Percentiles rank a stretch among this genome's conserved stretches.
Evolutionary conservation across 2,888 invertebrate species (phyloP).

Genomic region (Apotomis capreana): DNA sequence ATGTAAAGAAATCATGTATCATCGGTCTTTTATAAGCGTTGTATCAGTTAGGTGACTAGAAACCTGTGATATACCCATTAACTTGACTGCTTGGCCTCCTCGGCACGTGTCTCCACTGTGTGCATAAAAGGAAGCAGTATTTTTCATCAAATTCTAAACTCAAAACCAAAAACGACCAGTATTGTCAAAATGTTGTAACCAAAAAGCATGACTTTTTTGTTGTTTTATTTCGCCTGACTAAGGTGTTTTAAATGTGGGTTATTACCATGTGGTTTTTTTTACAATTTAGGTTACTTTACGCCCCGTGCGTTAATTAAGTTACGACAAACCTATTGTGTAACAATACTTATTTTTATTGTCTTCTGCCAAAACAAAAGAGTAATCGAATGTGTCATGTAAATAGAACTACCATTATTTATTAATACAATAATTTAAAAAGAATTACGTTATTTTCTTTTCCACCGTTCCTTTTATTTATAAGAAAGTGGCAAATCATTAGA

Average conservation of each 20-base stretch:
- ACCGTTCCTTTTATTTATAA: not conserved
- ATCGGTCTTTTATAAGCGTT: slow-evolving; percentile 60
- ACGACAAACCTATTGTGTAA: slow-evolving; percentile 71
- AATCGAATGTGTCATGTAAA: slow-evolving; percentile 83
- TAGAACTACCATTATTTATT: slow-evolving; percentile 84
- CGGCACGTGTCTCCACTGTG: slow-evolving; percentile 68
- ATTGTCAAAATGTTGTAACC: slow-evolving; percentile 74
- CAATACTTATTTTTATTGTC: slow-evolving; percentile 81
- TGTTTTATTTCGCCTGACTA: slow-evolving; percentile 51
- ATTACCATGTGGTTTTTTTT: slow-evolving; percentile 38
- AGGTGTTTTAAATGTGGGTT: slow-evolving; percentile 58
- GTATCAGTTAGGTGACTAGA: slow-evolving; percentile 78
- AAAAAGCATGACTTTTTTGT: slow-evolving; percentile 60
- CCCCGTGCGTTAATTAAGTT: slow-evolving; percentile 53
- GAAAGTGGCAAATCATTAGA: not conserved
- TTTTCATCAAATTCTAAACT: slow-evolving; percentile 30
- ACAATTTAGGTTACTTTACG: slow-evolving; percentile 40
- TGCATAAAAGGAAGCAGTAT: slow-evolving; percentile 54
- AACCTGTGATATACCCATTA: slow-evolving; percentile 80
- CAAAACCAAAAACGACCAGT: slow-evolving; percentile 77
- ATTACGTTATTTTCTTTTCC: slow-evolving; percentile 63
- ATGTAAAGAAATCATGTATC: slow-evolving; percentile 50
- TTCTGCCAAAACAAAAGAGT: slow-evolving; percentile 83
- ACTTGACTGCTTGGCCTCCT: slow-evolving; percentile 69
- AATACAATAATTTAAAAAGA: slow-evolving; percentile 82